A percentile compares a stretch with the other conserved stretches of the same genome.
These are phyloP conservation scores for Griposia aprilina DNA, from an alignment of 2,888 invertebrate genomes.

Conservation along the genomic window DNA sequence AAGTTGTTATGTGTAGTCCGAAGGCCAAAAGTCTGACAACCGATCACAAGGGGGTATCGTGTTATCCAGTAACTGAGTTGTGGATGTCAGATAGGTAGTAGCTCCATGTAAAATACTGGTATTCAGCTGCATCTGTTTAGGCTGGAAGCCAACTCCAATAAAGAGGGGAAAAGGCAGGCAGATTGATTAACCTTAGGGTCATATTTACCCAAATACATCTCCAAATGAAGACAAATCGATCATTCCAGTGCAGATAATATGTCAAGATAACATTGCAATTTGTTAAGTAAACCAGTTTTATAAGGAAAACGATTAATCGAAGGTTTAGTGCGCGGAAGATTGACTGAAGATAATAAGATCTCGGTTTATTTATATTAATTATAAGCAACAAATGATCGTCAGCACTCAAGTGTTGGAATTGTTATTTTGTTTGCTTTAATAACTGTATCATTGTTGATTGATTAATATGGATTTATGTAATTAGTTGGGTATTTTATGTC, in stretches of 20 bases:
- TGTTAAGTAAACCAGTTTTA: slow-evolving; percentile 46
- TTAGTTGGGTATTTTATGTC: neutral
- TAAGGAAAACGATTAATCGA: slow-evolving; percentile 54
- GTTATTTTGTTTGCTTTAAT: slow-evolving; percentile 15
- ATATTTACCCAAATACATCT: neutral
- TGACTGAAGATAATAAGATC: neutral
- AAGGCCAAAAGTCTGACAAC: too few relatives aligned
- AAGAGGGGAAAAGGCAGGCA: too few relatives aligned
- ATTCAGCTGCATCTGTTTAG: too few relatives aligned
- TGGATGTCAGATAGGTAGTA: too few relatives aligned
- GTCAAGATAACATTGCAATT: slow-evolving; percentile 47
- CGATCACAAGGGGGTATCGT: too few relatives aligned
- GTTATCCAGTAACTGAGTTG: too few relatives aligned
- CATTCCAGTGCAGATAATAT: slow-evolving; percentile 7
- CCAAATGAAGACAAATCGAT: slow-evolving; percentile 45
- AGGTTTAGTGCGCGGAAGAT: slow-evolving; percentile 50
- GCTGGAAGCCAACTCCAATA: too few relatives aligned
- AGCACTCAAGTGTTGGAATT: slow-evolving; percentile 9
- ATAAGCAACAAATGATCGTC: slow-evolving; percentile 17
- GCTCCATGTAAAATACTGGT: too few relatives aligned
- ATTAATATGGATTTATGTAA: neutral
- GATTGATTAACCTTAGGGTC: slow-evolving; percentile 1
- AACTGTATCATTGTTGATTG: slow-evolving; percentile 16
- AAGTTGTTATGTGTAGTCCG: too few relatives aligned
- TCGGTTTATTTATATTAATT: slow-evolving; percentile 13